phyloP scores from a whole-genome alignment of 2,113 vertebrate genomes.

The Melanotaenia duboulayi region DNA sequence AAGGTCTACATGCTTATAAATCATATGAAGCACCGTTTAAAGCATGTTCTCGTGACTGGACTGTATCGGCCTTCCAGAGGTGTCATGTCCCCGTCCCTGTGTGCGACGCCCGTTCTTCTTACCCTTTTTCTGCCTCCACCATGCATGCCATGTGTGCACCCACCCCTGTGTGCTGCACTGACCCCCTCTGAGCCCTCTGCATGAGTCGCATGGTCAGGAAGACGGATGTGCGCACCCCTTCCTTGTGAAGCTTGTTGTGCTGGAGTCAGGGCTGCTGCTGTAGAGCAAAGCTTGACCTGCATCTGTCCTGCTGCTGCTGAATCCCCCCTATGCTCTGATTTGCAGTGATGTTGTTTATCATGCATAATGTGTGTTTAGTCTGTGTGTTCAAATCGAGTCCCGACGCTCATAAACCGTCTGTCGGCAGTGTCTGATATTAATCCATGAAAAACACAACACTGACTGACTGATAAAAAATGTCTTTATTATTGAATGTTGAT shows the following conservation, averaged over 20 bases:
- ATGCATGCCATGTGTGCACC: slow-evolving; percentile 86
- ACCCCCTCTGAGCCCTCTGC: slow-evolving; percentile 57
- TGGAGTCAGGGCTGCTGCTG: slow-evolving; percentile 16
- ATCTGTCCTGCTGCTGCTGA: slow-evolving; percentile 27
- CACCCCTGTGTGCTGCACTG: slow-evolving; percentile 52
- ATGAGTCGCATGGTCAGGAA: slow-evolving; percentile 63
- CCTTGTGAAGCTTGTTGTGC: slow-evolving; percentile 13
- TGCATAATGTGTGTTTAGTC: slow-evolving; percentile 16
- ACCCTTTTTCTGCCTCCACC: slow-evolving; percentile 24
- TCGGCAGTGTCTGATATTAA: neutral
- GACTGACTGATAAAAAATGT: neutral
- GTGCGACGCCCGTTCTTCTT: neutral
- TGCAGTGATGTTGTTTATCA: neutral
- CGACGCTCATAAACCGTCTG: neutral
- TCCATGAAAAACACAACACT: neutral
- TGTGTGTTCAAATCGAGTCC: slow-evolving; percentile 8
- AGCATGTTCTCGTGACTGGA: slow-evolving; percentile 22
- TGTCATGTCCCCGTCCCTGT: neutral
- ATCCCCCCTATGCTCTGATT: neutral
- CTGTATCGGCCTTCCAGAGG: slow-evolving; percentile 40
- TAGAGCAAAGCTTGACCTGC: slow-evolving; percentile 14
- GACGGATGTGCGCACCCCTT: slow-evolving; percentile 23
- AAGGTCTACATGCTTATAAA: slow-evolving; percentile 33
- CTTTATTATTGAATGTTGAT: no score
- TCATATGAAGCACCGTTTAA: neutral